phyloP scores from a whole-genome alignment of 1,140 invertebrate genomes.

The Tyrophagus putrescentiae region DNA sequence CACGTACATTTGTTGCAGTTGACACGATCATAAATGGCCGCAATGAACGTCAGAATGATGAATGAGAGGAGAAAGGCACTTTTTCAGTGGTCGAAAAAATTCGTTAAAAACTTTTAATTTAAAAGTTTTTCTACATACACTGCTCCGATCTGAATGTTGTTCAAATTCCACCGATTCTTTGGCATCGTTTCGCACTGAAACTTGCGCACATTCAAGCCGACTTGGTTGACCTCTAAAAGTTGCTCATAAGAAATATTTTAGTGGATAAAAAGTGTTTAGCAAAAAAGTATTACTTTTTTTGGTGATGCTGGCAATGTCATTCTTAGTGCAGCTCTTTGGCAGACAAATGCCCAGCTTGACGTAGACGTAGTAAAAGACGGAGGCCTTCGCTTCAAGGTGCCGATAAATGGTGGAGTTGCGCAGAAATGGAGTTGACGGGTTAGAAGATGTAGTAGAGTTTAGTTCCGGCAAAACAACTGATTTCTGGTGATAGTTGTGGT shows the following conservation, averaged over 20 bases:
- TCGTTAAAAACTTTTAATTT: not conserved
- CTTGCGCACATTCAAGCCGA: not conserved
- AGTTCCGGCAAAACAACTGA: not conserved
- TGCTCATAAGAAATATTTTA: not conserved
- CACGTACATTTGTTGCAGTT: not conserved
- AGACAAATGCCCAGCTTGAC: conserved; percentile 22
- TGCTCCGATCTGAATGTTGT: not conserved
- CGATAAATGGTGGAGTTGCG: not conserved
- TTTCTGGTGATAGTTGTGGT: conserved; percentile 9
- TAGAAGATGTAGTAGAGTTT: too few relatives aligned
- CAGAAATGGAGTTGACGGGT: not conserved
- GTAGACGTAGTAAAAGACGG: not conserved
- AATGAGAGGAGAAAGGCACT: not conserved
- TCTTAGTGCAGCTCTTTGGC: conserved; percentile 12
- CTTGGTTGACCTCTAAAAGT: not conserved
- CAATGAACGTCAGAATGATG: not conserved
- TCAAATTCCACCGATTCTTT: not conserved
- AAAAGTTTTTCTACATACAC: not conserved
- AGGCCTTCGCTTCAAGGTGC: not conserved
- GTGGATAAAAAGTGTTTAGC: not conserved
- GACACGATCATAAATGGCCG: not conserved
- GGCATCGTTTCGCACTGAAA: not conserved
- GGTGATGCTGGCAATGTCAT: conserved; percentile 4
- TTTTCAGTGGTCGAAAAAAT: too few relatives aligned
- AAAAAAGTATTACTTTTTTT: not conserved